Evolutionary conservation across 2,888 invertebrate genomes (phyloP), one percentile per base, ranked within the genome.

Genomic region (Hirtodrosophila trivittata): DNA sequence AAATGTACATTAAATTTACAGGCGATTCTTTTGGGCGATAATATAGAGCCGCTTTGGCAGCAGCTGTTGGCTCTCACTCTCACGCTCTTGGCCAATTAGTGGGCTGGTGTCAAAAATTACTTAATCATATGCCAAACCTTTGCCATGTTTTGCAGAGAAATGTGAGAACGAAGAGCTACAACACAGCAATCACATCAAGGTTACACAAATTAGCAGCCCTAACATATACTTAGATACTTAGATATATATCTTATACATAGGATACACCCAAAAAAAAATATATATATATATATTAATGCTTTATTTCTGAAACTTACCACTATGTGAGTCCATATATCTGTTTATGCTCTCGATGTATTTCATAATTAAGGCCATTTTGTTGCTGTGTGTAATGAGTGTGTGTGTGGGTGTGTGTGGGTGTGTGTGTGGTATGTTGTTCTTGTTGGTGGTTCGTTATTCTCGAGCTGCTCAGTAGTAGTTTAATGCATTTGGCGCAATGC

Each of bases 311-410:
- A 21, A 89, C 94, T 94, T 91, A 96, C 96, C 96, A 92, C 95
- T 95, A 92, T 95, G 93, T 93, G 94, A 94, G 91, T 96, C 94
- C 93, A 96, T 93, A 91, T 94, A 94, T 91, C 93, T 93, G 91
- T 95, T 94, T 92, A 96, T 94, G 91, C 93, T 93, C 91, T 95
- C 94, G 92, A 95, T 93, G 91, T 94, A 94, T 91, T 94, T 93
- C 92, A 95, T 93, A 92, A 96, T 93, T 92, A 95, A 93, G 92
- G 95, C 95, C 96, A 96, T 96, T 90, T 89, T 88, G 89, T 85
- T 80, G 73, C 86, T 82, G 65, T 82, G 75, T 80, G 78, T 80
- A 69, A 83, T 82, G 65, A 78, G 75, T 80, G 78, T 91, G 66
- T 68, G 57, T 65, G 55, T 60, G 49, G 45, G 49, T 57, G 82